Percentiles rank a stretch among this genome's conserved stretches.
Conservation (phyloP, 2,797 vertebrate genomes). For the Chaenodraco wilsoni region DNA sequence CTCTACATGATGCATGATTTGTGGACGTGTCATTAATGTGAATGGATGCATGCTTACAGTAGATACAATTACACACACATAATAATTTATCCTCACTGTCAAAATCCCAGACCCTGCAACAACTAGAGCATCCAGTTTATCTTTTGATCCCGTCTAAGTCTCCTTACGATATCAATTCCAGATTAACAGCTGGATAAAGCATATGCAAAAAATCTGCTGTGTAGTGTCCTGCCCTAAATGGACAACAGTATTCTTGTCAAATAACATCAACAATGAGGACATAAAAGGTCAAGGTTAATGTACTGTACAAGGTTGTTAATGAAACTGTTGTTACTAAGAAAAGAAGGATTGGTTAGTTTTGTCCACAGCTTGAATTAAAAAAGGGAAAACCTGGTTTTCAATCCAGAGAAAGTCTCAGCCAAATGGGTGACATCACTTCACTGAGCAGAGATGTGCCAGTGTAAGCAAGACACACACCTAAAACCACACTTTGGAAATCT, state of each 20-base stretch:
- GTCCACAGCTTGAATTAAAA: not conserved
- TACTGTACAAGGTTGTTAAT: not conserved
- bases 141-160: conserved; percentile 66
- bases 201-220: conserved; percentile 34
- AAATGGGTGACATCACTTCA: conserved; percentile 65
- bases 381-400: conserved; percentile 22
- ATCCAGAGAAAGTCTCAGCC: conserved; percentile 30
- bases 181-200: conserved; percentile 58
- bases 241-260: not conserved
- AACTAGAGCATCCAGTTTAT: conserved; percentile 63
- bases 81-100: conserved; percentile 28
- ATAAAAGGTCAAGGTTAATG: not conserved
- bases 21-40: conserved; percentile 43
- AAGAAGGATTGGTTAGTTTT: not conserved
- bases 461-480: conserved; percentile 69
- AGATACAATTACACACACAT: conserved; percentile 21
- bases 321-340: not conserved
- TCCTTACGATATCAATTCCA: conserved; percentile 59
- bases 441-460: conserved; percentile 62
- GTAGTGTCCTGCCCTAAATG: conserved; percentile 10
- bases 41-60: conserved; percentile 15
- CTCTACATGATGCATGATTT: conserved; percentile 59
- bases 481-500: conserved; percentile 66
- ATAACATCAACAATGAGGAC: conserved; percentile 1
- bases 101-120: conserved; percentile 43